These are phyloP conservation scores for Gymnarchus niloticus DNA, from an alignment of 2,113 vertebrate genomes.

Conservation along the genomic window DNA sequence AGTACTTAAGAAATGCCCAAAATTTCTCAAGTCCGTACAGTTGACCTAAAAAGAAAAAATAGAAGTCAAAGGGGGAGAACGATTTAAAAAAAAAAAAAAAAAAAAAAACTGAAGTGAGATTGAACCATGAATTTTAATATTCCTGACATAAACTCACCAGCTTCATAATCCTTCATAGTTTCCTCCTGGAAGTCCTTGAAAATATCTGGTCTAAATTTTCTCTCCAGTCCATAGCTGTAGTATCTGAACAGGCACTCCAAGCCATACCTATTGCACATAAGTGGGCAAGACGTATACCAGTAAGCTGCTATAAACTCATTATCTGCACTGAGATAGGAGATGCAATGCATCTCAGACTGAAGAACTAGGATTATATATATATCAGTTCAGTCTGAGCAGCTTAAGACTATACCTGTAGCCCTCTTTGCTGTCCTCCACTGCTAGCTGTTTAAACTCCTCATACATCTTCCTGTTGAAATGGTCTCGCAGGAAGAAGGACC, in stretches of 20 bases:
- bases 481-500: constrained; percentile 96
- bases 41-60: constrained; percentile 66
- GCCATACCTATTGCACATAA: constrained; percentile 71
- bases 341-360: not conserved
- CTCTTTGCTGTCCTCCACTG: constrained; percentile 86
- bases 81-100: not conserved
- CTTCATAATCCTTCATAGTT: constrained; percentile 88
- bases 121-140: not conserved
- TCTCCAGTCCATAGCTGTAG: constrained; percentile 96
- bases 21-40: constrained; percentile 97
- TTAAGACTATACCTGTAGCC: constrained; percentile 76
- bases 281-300: not conserved
- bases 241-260: constrained; percentile 95
- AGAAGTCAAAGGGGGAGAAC: not conserved
- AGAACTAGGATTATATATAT: not conserved
- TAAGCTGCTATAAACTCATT: not conserved
- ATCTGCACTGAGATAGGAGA: not conserved
- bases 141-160: constrained; percentile 63
- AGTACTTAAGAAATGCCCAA: constrained; percentile 95
- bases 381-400: not conserved
- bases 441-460: constrained; percentile 85
- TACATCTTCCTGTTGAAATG: constrained; percentile 98
- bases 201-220: constrained; percentile 85
- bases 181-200: constrained; percentile 95
- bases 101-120: not conserved